phyloP scores from a whole-genome alignment of 2,797 vertebrate genomes.

The Acrossocheilus fasciatus region DNA sequence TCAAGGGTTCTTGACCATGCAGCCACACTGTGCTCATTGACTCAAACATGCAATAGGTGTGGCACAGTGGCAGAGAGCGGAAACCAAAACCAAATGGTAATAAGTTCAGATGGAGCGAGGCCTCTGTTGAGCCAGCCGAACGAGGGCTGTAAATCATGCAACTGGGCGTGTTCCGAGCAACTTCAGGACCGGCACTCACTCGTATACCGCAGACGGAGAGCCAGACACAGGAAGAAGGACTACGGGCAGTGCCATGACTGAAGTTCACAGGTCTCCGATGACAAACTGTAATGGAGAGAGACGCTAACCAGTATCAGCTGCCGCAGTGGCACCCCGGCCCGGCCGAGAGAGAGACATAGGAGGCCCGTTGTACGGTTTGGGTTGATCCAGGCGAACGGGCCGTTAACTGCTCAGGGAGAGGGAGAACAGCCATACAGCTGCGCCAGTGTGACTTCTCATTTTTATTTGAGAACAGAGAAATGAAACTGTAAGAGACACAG shows the following conservation, averaged over 20 bases:
- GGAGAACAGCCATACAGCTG: neutral
- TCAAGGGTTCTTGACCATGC: constrained; percentile 62
- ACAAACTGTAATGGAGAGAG: constrained; percentile 36
- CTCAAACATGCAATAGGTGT: constrained; percentile 78
- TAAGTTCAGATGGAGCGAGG: constrained; percentile 72
- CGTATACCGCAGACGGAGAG: constrained; percentile 61
- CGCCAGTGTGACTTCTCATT: constrained; percentile 11
- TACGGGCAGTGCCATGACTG: constrained; percentile 60
- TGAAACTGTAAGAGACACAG: constrained; percentile 21
- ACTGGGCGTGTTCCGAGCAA: constrained; percentile 67
- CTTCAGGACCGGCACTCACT: constrained; percentile 32
- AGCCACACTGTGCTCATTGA: constrained; percentile 80
- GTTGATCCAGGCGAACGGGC: constrained; percentile 20
- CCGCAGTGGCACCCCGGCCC: neutral
- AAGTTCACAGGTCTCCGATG: constrained; percentile 40
- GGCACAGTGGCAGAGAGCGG: constrained; percentile 74
- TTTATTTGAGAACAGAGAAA: constrained; percentile 36
- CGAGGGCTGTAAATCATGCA: constrained; percentile 75
- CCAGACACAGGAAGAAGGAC: constrained; percentile 59
- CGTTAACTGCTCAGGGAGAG: constrained; percentile 20
- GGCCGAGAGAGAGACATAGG: neutral
- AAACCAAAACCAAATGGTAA: constrained; percentile 81
- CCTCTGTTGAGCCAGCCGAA: constrained; percentile 70
- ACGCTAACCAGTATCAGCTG: constrained; percentile 47
- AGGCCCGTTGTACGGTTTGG: neutral